phyloP scores from a whole-genome alignment of 2,113 vertebrate genomes.

The Chelonoidis abingdonii region DNA sequence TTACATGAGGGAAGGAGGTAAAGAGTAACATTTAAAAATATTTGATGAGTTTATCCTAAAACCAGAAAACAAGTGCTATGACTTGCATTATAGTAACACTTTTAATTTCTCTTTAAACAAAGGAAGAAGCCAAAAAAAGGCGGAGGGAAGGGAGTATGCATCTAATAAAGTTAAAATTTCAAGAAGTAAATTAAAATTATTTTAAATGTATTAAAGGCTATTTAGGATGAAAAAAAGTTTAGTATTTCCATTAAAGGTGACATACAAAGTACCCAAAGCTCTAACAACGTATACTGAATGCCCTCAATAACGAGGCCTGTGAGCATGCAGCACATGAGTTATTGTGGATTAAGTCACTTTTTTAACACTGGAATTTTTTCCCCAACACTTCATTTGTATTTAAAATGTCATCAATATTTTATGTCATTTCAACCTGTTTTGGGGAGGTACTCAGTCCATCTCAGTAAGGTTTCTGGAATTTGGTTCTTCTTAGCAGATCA shows the following conservation, averaged over 20 bases:
- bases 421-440: not conserved
- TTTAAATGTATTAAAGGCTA: not conserved
- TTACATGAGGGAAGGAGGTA: not conserved
- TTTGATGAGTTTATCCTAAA: not conserved
- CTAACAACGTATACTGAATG: not conserved
- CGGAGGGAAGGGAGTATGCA: not conserved
- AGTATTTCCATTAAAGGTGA: not conserved
- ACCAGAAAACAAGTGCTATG: not conserved
- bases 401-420: not conserved
- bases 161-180: not conserved
- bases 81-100: not conserved
- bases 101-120: not conserved
- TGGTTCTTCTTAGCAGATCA: not conserved
- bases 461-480: not conserved
- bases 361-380: no score
- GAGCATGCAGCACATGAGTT: not conserved
- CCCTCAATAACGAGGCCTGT: not conserved
- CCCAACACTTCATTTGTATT: not conserved
- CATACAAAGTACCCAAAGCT: not conserved
- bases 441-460: not conserved
- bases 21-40: not conserved
- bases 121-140: not conserved
- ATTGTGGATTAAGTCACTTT: not conserved
- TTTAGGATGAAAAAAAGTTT: not conserved
- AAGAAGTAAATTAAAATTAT: not conserved